These are phyloP conservation scores for Macroglossus sobrinus DNA, from an alignment of 2,113 vertebrate genomes.

Conservation along the genomic window DNA sequence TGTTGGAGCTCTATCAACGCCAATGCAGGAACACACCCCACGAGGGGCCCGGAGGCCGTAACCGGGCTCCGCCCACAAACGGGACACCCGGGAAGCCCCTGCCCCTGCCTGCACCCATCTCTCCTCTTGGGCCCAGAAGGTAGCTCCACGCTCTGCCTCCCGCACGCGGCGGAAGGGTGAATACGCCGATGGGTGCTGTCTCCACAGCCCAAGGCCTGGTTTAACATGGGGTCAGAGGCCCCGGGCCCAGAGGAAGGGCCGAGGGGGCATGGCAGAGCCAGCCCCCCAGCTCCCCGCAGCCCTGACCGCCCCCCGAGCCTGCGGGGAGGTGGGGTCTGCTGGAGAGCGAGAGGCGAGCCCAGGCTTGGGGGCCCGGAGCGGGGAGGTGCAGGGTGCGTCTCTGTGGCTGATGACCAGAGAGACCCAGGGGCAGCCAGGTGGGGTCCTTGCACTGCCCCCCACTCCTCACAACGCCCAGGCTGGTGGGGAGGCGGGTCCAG, in stretches of 20 bases:
- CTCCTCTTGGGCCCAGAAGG: too few relatives aligned
- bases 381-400: not conserved
- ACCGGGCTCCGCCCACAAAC: not conserved
- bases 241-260: too few relatives aligned
- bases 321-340: not conserved
- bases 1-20: too few relatives aligned
- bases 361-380: not conserved
- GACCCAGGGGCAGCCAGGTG: not conserved
- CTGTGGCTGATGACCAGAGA: not conserved
- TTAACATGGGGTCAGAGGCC: not conserved
- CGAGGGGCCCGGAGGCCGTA: rapidly evolving
- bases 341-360: not conserved
- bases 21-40: not conserved
- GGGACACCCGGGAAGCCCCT: too few relatives aligned
- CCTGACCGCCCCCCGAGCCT: not conserved
- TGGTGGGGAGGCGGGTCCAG: too few relatives aligned
- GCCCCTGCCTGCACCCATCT: too few relatives aligned
- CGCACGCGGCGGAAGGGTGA: too few relatives aligned
- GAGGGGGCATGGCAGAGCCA: not conserved
- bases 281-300: not conserved
- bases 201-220: rapidly evolving
- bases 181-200: too few relatives aligned
- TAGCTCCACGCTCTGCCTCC: too few relatives aligned
- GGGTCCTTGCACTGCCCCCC: not conserved
- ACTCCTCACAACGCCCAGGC: not conserved